Conservation (phyloP, 2,888 invertebrate genomes). For the Monopis laevigella region DNA sequence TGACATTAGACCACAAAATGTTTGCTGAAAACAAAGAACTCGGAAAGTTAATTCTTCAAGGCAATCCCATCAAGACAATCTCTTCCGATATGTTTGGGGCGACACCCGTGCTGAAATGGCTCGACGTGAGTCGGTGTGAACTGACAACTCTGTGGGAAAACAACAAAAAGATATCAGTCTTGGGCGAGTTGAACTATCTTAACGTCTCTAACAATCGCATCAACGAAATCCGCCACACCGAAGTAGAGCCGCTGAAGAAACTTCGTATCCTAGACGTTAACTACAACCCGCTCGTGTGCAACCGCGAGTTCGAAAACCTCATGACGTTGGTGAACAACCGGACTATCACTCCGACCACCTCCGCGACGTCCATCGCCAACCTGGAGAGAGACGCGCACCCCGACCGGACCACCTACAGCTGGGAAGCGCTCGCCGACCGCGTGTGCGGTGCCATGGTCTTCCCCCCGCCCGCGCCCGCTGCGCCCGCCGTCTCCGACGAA, state of each 20-base stretch:
- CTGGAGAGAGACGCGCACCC: conserved; percentile 43
- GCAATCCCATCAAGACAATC: conserved; percentile 74
- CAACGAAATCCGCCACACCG: conserved; percentile 62
- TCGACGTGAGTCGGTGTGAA: conserved; percentile 77
- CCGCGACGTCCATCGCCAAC: conserved; percentile 45
- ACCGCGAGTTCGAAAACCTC: conserved; percentile 72
- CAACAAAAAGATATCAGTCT: conserved; percentile 46
- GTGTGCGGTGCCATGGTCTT: conserved; percentile 47
- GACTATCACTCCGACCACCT: conserved; percentile 63
- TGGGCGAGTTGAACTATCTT: conserved; percentile 64
- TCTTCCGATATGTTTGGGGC: conserved; percentile 73
- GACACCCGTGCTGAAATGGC: conserved; percentile 68
- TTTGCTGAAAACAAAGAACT: conserved; percentile 75
- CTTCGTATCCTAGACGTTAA: conserved; percentile 69
- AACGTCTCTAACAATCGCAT: conserved; percentile 71
- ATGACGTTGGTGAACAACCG: conserved; percentile 71
- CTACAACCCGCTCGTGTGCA: conserved; percentile 75
- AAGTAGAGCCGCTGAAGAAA: conserved; percentile 66
- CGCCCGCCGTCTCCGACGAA: conserved; percentile 40
- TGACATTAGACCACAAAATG: conserved; percentile 66
- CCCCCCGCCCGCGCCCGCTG: conserved; percentile 19
- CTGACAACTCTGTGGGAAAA: conserved; percentile 74
- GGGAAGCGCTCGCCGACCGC: conserved; percentile 56
- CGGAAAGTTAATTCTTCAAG: conserved; percentile 73
- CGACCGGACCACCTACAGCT: conserved; percentile 45